A percentile compares a stretch with the other conserved stretches of the same genome.
Evolutionary conservation across 2,797 vertebrate species (phyloP).

Genomic region (Lutjanus campechanus): DNA sequence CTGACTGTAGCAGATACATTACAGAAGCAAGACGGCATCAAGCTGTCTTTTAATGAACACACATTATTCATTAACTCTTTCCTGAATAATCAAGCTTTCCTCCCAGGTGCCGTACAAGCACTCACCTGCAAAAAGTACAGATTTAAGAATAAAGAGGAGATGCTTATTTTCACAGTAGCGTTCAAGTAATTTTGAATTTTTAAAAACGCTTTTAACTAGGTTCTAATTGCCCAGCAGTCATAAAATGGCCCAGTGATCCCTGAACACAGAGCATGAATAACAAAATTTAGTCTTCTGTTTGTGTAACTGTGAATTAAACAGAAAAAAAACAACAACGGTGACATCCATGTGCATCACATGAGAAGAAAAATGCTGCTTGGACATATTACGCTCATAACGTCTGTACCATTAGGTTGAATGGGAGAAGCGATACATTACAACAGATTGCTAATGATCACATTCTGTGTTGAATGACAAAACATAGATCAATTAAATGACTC

Average conservation of each 20-base stretch:
- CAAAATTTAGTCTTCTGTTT: constrained; percentile 17
- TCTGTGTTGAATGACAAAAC: constrained; percentile 46
- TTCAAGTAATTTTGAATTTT: neutral
- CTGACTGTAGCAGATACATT: constrained; percentile 2
- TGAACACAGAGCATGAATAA: constrained; percentile 8
- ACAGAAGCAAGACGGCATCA: neutral
- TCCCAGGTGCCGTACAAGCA: neutral
- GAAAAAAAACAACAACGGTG: constrained; percentile 9
- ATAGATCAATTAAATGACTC: constrained; percentile 57
- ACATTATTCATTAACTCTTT: constrained; percentile 2
- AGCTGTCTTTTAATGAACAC: neutral
- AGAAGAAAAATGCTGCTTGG: constrained; percentile 19
- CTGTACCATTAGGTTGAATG: constrained; percentile 46
- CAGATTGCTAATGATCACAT: constrained; percentile 63
- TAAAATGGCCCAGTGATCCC: constrained; percentile 3
- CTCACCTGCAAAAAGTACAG: neutral
- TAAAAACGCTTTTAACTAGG: neutral
- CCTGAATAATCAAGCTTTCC: neutral
- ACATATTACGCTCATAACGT: constrained; percentile 35
- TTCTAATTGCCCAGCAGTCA: neutral
- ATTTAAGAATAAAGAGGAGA: too few species aligned
- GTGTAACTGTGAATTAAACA: neutral
- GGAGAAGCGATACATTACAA: constrained; percentile 40
- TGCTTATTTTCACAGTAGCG: neutral
- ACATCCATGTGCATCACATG: constrained; percentile 5